phyloP scores from a whole-genome alignment of 2,888 invertebrate species.

The Thysanoteuthis rhombus region DNA sequence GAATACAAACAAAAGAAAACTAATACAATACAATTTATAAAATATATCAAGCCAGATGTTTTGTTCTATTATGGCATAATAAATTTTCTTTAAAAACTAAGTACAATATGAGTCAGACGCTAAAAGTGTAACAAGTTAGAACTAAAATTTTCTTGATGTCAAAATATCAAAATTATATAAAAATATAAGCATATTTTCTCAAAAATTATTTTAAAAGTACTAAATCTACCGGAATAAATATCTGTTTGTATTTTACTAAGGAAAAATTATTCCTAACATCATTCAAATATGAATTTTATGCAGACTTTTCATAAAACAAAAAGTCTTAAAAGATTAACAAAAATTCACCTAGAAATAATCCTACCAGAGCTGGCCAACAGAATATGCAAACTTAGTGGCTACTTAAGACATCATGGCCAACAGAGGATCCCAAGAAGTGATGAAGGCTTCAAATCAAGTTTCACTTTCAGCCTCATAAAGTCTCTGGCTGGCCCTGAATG shows the following conservation, averaged over 20 bases:
- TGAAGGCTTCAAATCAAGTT: too few relatives aligned
- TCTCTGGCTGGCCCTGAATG: too few relatives aligned
- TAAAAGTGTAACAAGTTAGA: not conserved
- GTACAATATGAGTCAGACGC: not conserved
- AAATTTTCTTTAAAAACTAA: not conserved
- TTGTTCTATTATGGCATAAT: not conserved
- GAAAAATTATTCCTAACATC: not conserved
- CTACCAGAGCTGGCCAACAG: too few relatives aligned
- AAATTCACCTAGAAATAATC: too few relatives aligned
- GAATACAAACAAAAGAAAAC: not conserved
- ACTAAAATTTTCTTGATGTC: not conserved
- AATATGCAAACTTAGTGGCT: too few relatives aligned
- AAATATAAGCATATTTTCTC: too few relatives aligned
- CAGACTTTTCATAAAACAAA: not conserved
- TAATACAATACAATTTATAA: not conserved
- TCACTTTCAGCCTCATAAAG: not conserved
- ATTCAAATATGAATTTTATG: not conserved
- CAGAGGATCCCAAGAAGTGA: too few relatives aligned
- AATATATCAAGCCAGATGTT: not conserved
- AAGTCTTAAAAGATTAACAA: not conserved
- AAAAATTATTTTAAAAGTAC: too few relatives aligned
- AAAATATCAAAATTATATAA: too few relatives aligned
- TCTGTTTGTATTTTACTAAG: not conserved
- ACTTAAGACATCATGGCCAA: too few relatives aligned
- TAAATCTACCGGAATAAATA: not conserved